Evolutionary conservation across 2,113 vertebrate species (phyloP).

Genomic region (Pachyramphus minor): DNA sequence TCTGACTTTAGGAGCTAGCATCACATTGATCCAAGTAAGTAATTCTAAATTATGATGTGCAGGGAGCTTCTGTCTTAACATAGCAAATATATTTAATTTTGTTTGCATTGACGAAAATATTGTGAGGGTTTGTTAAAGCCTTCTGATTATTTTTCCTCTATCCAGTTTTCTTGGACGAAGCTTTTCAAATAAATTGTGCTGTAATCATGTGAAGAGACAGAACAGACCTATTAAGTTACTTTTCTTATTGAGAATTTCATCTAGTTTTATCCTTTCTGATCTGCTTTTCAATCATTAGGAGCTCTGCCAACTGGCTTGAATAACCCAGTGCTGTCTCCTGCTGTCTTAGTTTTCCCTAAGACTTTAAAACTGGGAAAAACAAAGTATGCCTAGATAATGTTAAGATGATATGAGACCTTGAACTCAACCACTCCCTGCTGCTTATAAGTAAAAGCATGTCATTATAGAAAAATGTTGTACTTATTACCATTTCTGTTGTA

Average conservation of each 20-base stretch:
- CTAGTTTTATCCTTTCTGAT: background rate
- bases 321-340: background rate
- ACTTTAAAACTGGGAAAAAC: background rate
- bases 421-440: background rate
- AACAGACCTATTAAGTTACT: background rate
- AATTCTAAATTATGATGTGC: background rate
- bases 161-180: background rate
- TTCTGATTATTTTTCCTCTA: background rate
- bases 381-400: background rate
- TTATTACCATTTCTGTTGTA: background rate
- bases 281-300: background rate
- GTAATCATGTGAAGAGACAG: background rate
- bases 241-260: background rate
- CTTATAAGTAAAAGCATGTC: background rate
- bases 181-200: background rate
- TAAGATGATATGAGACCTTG: background rate
- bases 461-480: background rate
- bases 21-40: background rate
- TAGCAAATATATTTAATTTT: background rate
- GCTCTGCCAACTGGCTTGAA: background rate
- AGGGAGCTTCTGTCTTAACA: background rate
- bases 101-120: background rate
- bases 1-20: background rate
- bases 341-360: background rate
- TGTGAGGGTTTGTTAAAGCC: background rate